A percentile compares a stretch with the other conserved stretches of the same genome.
phyloP scores from a whole-genome alignment of 2,888 invertebrate genomes.

The Bembecia ichneumoniformis region DNA sequence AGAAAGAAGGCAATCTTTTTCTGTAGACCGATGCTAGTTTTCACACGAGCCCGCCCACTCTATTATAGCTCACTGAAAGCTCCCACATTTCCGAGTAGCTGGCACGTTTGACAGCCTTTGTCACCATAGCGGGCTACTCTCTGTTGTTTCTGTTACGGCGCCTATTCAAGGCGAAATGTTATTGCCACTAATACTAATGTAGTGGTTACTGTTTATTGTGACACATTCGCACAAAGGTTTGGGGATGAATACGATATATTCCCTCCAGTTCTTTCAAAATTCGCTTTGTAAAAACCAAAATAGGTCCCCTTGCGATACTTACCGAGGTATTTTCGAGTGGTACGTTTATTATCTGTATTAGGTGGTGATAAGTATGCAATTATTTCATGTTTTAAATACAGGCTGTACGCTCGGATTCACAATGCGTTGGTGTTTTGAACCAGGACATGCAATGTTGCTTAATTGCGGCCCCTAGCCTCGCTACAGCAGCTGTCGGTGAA shows the following conservation, averaged over 20 bases:
- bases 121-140: slow-evolving; percentile 14
- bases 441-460: not conserved
- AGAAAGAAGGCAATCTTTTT: slow-evolving; percentile 14
- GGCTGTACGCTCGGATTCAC: no score
- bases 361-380: no score
- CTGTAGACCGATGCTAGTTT: slow-evolving; percentile 18
- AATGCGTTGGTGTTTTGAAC: no score
- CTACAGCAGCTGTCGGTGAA: not conserved
- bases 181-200: not conserved
- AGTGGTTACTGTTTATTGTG: no score
- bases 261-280: no score
- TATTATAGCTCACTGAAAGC: slow-evolving; percentile 23
- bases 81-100: slow-evolving; percentile 23
- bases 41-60: slow-evolving; percentile 15
- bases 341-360: no score
- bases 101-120: slow-evolving; percentile 31
- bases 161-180: not conserved
- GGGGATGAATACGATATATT: no score
- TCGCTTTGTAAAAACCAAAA: no score
- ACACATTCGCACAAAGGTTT: no score
- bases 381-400: no score
- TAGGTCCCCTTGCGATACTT: no score
- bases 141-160: not conserved
- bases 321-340: no score
- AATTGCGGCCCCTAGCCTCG: not conserved